These are phyloP conservation scores for Erythrocebus patas DNA, from an alignment of 2,113 vertebrate species.

Conservation along the genomic window DNA sequence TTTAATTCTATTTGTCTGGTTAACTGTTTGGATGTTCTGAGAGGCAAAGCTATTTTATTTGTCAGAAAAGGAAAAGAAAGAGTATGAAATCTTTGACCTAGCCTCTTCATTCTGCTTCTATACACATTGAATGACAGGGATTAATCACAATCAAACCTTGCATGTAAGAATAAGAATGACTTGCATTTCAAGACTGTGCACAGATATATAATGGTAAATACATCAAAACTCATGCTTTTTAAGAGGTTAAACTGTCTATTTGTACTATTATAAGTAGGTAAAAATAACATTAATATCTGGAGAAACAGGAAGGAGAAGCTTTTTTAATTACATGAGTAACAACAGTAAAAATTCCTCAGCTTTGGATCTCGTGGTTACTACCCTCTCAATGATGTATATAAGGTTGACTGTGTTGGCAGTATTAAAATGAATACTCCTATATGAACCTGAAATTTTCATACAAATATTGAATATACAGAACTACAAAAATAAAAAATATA, in stretches of 20 bases:
- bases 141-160: neutral
- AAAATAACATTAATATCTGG: neutral
- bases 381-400: constrained; percentile 70
- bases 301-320: neutral
- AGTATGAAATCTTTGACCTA: constrained; percentile 1
- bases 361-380: constrained; percentile 69
- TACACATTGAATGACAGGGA: neutral
- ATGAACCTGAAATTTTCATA: constrained; percentile 12
- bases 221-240: neutral
- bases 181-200: neutral
- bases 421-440: constrained; percentile 58
- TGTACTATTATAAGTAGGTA: neutral
- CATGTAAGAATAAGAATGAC: neutral
- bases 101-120: neutral
- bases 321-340: neutral
- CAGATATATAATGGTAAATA: neutral
- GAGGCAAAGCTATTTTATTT: constrained; percentile 4
- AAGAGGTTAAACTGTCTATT: neutral
- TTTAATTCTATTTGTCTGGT: neutral
- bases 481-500: neutral
- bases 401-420: constrained; percentile 57
- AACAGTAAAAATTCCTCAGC: constrained; percentile 28
- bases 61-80: neutral
- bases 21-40: neutral
- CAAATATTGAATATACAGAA: constrained; percentile 1